Evolutionary conservation across 2,888 invertebrate genomes (phyloP).

Genomic region (Synergus gifuensis): DNA sequence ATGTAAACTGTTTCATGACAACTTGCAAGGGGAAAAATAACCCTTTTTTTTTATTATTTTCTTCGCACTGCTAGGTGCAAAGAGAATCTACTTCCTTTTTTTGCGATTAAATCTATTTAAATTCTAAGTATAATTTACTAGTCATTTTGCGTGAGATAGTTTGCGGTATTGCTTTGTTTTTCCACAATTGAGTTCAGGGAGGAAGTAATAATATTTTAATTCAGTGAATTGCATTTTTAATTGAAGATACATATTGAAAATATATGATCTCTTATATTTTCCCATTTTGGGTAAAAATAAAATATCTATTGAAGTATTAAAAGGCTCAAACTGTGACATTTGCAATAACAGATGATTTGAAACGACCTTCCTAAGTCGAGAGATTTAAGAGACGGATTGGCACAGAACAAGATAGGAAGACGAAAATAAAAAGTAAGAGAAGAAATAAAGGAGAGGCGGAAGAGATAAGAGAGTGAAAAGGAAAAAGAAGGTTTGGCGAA

Average conservation of each 20-base stretch:
- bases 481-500: slow-evolving; percentile 41
- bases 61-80: slow-evolving; percentile 27
- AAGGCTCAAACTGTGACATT: slow-evolving; percentile 1
- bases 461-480: slow-evolving; percentile 32
- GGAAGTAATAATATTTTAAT: neutral
- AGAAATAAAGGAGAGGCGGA: slow-evolving; percentile 42
- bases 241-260: neutral
- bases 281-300: no score
- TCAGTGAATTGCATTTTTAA: neutral
- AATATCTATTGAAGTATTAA: neutral
- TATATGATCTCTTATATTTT: no score
- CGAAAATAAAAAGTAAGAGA: slow-evolving; percentile 22
- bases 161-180: slow-evolving; percentile 44
- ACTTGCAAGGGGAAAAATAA: slow-evolving; percentile 9
- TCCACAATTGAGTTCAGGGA: neutral
- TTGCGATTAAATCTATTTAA: slow-evolving; percentile 35
- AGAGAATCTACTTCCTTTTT: slow-evolving; percentile 24
- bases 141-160: slow-evolving; percentile 16
- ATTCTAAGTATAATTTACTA: slow-evolving; percentile 22
- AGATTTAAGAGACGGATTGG: slow-evolving; percentile 36
- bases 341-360: slow-evolving; percentile 24
- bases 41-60: slow-evolving; percentile 18
- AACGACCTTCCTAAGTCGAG: neutral
- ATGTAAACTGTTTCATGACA: slow-evolving; percentile 23
- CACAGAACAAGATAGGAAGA: slow-evolving; percentile 26